Base-by-base conservation (phyloP, 2,797 vertebrate species). In the Botia almorhae region DNA sequence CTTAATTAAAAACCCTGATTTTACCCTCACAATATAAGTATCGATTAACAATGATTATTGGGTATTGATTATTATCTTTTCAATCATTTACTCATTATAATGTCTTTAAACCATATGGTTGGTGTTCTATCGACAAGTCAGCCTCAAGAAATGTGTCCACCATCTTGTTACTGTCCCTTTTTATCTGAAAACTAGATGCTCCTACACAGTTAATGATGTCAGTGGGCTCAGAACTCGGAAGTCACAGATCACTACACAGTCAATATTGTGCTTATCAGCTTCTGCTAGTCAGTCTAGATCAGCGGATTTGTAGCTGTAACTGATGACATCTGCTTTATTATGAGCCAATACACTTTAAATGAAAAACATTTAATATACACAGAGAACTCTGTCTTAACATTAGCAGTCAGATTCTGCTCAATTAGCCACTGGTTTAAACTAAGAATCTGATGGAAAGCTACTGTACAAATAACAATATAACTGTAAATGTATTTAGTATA, bases 211-310 rank as follows among this genome's bases (percentile, higher is more conserved):
- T 76, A 71, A 74, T 78, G 50, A 29, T 39, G 46, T 50, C 46
- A 74, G 64, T 19, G 43, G 51, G 50, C 16, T 8, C 21, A 56
- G 51, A 64, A 21, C 39, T 71, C 58, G 6, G 53, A 56, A 48
- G 65, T 39, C 58, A 67, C 63, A 78, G 71, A 58, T 78, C 58
- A 50, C 76, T 68, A 53, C 56, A 58, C 21, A 53, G 48, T 39
- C 70, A 67, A 80, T 68, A 80, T 56, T 74, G 69, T 80, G 69
- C 70, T 74, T 74, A 80, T 80, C 70, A 80, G 70, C 78, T 74
- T 60, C 78, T 67, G 26, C 60, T 46, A 17, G 51, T 80, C 61
- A 58, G 53, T 67, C 61, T 1, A 33, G 21, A 73, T 55, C 46
- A 73, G 69, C 26, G 56, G 33, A 73, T 72, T 50, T 70, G 19